Base-by-base conservation (phyloP, 2,113 vertebrate genomes). In the Agapornis roseicollis region DNA sequence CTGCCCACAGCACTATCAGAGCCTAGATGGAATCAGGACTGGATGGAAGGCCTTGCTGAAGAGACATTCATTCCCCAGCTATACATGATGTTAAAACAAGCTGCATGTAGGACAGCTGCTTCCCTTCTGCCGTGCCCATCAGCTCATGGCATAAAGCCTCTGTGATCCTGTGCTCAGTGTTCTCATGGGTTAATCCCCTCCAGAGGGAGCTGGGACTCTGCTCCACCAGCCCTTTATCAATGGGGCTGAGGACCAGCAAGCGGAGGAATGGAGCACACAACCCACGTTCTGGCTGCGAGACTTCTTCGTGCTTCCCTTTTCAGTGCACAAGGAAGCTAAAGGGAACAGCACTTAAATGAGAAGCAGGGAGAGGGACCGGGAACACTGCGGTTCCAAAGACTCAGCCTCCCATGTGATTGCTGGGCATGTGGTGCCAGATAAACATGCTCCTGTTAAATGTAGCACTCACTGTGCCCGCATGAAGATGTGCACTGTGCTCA, bases 131-230 rank as follows among this genome's bases (percentile, higher is more conserved):
- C 63, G 29, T 3, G 6, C 31, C 56, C 65, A 25, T 44, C 24
- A 70, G 31, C 1, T 3, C 19, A 24, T 9, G 25, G 44, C 24
- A 11, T 3, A 39, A 55, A 64, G 60, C 23, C n/a, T 31, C 53
- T 1, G 0, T 23, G 52, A 77, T 23, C 35, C 58, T 44, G 44
- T 0, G 0, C 46, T 56, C 41, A 50, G 64, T 55, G 53, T 18
- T 33, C 53, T 55, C 29, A 19, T 33, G 53, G 33, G 8, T 69
- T 72, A 60, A 35, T 31, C 27, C 10, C 10, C 28, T 27, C 10
- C 2, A 39, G 13, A 31, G 11, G 9, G 13, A 65, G 7, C 6
- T 49, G n/a, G 33, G 56, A 49, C 33, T 17, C 44, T 69, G 33
- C 49, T 72, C 56, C 44, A 64, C 44, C 9, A 10, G 0, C 42